These are phyloP conservation scores for Malacosoma neustria DNA, from an alignment of 2,888 invertebrate genomes.

Conservation along the genomic window DNA sequence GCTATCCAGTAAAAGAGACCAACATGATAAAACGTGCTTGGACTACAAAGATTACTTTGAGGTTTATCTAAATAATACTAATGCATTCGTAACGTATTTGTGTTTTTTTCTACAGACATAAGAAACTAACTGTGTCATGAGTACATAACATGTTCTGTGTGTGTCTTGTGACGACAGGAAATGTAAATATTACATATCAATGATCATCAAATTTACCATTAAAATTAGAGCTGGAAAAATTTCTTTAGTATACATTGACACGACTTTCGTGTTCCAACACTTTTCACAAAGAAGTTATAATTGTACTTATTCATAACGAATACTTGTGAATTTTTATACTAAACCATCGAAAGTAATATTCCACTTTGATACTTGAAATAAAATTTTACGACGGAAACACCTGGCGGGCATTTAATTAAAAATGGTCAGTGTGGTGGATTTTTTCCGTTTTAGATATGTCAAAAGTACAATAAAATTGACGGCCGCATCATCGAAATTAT, in stretches of 20 bases:
- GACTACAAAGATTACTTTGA: no score
- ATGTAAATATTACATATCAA: neutral
- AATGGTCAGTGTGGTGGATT: no score
- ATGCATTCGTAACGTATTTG: no score
- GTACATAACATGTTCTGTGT: neutral
- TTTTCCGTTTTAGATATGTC: constrained; percentile 53
- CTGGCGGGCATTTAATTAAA: constrained; percentile 57
- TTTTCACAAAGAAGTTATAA: neutral
- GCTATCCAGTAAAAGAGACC: no score
- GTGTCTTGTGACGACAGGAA: neutral
- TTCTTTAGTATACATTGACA: neutral
- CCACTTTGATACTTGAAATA: constrained; percentile 32
- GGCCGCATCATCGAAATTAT: constrained; percentile 38
- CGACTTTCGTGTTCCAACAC: neutral
- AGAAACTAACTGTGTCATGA: constrained; percentile 1
- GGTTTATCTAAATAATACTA: no score
- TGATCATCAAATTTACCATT: constrained; percentile 1
- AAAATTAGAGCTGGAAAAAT: neutral
- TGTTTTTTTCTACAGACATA: constrained; percentile 9
- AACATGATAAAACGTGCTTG: no score
- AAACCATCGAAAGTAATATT: constrained; percentile 16
- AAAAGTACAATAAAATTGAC: constrained; percentile 48
- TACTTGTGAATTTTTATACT: neutral
- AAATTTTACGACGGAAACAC: constrained; percentile 44
- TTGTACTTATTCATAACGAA: neutral